phyloP scores from a whole-genome alignment of 2,797 vertebrate species.

The Scleropages formosus region DNA sequence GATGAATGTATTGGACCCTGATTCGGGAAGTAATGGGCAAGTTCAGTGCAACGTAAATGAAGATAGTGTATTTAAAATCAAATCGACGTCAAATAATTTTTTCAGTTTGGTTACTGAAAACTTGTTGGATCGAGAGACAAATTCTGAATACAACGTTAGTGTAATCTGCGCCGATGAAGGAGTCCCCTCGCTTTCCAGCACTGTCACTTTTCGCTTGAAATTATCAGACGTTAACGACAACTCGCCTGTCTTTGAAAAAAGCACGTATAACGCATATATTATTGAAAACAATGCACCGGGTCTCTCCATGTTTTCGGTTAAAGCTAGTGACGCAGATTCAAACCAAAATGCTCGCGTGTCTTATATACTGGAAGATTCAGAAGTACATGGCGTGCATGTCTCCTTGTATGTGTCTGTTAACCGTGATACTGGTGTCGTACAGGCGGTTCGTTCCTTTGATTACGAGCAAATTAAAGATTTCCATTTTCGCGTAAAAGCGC shows the following conservation, averaged over 20 bases:
- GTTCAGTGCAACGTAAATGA: no score
- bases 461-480: conserved; percentile 64
- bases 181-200: no score
- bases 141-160: conserved; percentile 40
- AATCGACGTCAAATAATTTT: no score
- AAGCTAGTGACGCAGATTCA: conserved; percentile 41
- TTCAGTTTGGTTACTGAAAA: no score
- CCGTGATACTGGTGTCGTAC: conserved; percentile 67
- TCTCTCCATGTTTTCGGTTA: conserved; percentile 47
- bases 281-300: conserved; percentile 63
- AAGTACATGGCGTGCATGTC: conserved; percentile 49
- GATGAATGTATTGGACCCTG: no score
- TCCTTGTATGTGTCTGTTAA: conserved; percentile 63
- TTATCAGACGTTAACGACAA: conserved; percentile 68
- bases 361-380: conserved; percentile 47
- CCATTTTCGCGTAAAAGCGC: conserved; percentile 53
- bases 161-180: conserved; percentile 36
- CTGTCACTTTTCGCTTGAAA: conserved; percentile 58
- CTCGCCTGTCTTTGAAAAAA: conserved; percentile 55
- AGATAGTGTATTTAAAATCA: conserved; percentile 38
- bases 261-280: conserved; percentile 52
- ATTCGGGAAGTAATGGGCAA: no score
- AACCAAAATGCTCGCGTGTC: conserved; percentile 46
- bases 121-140: no score
- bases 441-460: conserved; percentile 70